These are phyloP conservation scores for Astur gentilis DNA, from an alignment of 2,113 vertebrate species.

Conservation along the genomic window DNA sequence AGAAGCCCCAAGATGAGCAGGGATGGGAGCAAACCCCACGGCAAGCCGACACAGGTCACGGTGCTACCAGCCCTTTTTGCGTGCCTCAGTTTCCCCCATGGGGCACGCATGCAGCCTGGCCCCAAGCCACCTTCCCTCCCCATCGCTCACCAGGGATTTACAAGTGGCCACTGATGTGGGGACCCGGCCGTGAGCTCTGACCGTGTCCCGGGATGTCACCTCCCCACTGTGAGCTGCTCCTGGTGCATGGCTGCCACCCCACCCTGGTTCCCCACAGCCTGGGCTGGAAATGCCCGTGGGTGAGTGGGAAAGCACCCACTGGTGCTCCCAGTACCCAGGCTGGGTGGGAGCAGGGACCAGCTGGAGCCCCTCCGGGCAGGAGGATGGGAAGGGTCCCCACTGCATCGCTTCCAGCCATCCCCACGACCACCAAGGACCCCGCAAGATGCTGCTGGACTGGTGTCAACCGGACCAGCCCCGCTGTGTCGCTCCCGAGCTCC, in stretches of 20 bases:
- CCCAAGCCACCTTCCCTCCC: background rate
- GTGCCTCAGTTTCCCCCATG: background rate
- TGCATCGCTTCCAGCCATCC: background rate
- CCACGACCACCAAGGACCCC: background rate
- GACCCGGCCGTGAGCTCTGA: background rate
- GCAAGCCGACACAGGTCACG: fast-evolving
- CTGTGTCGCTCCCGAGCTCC: background rate
- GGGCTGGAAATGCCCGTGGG: background rate
- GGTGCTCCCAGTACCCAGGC: background rate
- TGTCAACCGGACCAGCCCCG: background rate
- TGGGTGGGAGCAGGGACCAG: background rate
- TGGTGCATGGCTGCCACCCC: background rate
- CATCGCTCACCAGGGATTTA: fast-evolving
- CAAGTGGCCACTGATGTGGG: fast-evolving
- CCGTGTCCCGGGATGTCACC: background rate
- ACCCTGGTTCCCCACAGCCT: background rate
- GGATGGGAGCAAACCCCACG: background rate
- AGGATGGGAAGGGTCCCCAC: background rate
- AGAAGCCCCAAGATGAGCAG: background rate
- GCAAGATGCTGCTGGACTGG: background rate
- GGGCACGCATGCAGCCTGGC: background rate
- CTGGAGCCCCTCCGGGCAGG: background rate
- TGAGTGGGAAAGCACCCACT: background rate
- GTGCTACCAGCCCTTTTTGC: fast-evolving
- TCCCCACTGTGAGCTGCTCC: background rate